Evolutionary conservation across 2,797 vertebrate species (phyloP), one percentile per base, ranked within the genome.

Genomic region (Alca torda): DNA sequence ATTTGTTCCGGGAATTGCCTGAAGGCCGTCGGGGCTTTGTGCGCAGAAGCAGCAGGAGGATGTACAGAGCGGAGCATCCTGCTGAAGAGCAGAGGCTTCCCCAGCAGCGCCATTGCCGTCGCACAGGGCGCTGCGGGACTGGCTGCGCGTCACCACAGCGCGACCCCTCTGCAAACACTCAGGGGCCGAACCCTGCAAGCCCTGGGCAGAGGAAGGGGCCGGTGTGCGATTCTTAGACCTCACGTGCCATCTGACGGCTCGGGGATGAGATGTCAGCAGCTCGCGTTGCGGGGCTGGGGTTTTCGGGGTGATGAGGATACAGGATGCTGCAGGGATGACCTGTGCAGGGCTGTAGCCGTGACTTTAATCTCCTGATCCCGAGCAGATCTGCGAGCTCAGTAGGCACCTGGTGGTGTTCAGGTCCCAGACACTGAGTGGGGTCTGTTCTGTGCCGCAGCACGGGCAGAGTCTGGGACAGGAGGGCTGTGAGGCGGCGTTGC

Each of bases 1-100:
- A 0, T 80, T 93, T 85, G 92, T 75, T 75, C 45, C 65, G 94
- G 94, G 94, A 67, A 33, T 63, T 59, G 90, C 81, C 94, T 31
- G 90, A 3, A 53, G 83, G 77, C 87, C 8, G 1, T 13, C 2
- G 4, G 83, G 80, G 80, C 84, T 90, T 57, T 30, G 73, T 28
- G 79, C 0, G 3, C 30, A 15, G 54, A 2, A 21, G 60, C 2
- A 65, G 56, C n/a, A 60, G 83, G 35, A 84, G 90, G 77, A 60
- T 41, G 84, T 63, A 2, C 56, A 16, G 7, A 59, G 11, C 23
- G 18, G 53, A 75, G 63, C 81, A 70, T 37, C 45, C 63, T 13
- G 8, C 13, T 31, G 78, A 73, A 57, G 31, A 54, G 67, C 23
- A 7, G 4, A 50, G 90, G 56, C 50, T 73, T 82, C 87, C 72